phyloP scores from a whole-genome alignment of 1,140 invertebrate genomes.

The Batillaria attramentaria region DNA sequence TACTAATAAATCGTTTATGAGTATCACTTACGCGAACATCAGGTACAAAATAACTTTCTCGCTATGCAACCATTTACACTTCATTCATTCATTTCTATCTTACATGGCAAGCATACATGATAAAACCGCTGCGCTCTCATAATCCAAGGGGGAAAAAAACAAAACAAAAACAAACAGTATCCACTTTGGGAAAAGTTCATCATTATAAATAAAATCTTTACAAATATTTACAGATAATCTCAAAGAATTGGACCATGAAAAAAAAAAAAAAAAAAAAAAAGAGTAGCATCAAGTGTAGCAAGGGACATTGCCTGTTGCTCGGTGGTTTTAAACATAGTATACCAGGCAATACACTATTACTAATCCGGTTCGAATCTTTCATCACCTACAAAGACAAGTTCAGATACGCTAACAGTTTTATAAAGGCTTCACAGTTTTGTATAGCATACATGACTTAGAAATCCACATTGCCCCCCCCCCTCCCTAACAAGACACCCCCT shows the following conservation, averaged over 20 bases:
- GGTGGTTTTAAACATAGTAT: background rate
- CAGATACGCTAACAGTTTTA: no score
- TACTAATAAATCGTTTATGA: background rate
- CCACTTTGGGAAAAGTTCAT: no score
- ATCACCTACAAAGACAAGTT: no score
- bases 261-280: background rate
- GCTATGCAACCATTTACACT: background rate
- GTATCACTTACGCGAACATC: no score
- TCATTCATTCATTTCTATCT: background rate
- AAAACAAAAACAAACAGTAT: background rate
- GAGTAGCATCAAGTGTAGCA: background rate
- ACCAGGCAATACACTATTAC: background rate
- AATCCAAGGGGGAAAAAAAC: background rate
- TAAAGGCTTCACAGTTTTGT: no score
- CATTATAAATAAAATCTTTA: no score
- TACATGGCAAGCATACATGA: background rate
- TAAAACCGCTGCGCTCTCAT: no score
- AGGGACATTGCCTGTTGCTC: background rate
- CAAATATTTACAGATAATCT: no score
- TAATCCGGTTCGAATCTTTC: no score
- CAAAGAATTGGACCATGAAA: background rate
- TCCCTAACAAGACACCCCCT: no score
- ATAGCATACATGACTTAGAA: background rate
- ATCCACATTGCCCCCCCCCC: background rate
- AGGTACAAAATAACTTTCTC: background rate